phyloP scores from a whole-genome alignment of 2,797 vertebrate genomes.

The Amblyopsis hoosieri region DNA sequence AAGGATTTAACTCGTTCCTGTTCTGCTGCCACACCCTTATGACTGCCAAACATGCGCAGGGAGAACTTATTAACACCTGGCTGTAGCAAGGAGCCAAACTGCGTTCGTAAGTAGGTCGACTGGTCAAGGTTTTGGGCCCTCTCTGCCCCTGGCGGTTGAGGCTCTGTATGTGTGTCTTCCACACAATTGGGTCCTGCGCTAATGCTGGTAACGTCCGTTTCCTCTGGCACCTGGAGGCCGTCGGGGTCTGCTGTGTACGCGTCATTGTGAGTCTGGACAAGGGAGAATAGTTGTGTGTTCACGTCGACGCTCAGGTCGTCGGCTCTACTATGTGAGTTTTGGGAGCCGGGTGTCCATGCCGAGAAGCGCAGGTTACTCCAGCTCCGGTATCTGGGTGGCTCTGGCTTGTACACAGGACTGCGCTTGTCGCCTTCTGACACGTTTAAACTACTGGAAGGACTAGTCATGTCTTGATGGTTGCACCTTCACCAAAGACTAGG shows the following conservation, averaged over 20 bases:
- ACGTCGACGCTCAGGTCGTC: slow-evolving; percentile 56
- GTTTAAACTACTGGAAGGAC: slow-evolving; percentile 46
- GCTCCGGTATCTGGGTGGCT: slow-evolving; percentile 52
- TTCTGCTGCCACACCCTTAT: slow-evolving; percentile 92
- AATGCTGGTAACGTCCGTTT: slow-evolving; percentile 38
- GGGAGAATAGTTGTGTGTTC: slow-evolving; percentile 64
- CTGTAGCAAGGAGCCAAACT: slow-evolving; percentile 86
- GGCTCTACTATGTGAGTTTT: slow-evolving; percentile 51
- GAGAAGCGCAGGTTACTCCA: slow-evolving; percentile 70
- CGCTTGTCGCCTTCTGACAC: slow-evolving; percentile 41
- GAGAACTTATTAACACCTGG: slow-evolving; percentile 98
- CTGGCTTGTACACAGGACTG: slow-evolving; percentile 49
- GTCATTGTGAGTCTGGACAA: slow-evolving; percentile 72
- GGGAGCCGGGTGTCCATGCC: slow-evolving; percentile 65
- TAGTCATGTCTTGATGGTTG: slow-evolving; percentile 52
- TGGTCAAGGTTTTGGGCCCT: slow-evolving; percentile 44
- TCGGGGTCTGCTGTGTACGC: slow-evolving; percentile 68
- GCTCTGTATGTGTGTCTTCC: neutral
- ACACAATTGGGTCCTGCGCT: slow-evolving; percentile 5
- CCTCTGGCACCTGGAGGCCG: slow-evolving; percentile 50
- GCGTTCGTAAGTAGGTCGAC: slow-evolving; percentile 80
- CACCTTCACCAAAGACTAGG: neutral
- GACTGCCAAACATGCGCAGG: slow-evolving; percentile 94
- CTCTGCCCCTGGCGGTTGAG: slow-evolving; percentile 29
- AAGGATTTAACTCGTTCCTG: slow-evolving; percentile 91